phyloP scores from a whole-genome alignment of 2,888 invertebrate species.

The Aphidoletes aphidimyza region DNA sequence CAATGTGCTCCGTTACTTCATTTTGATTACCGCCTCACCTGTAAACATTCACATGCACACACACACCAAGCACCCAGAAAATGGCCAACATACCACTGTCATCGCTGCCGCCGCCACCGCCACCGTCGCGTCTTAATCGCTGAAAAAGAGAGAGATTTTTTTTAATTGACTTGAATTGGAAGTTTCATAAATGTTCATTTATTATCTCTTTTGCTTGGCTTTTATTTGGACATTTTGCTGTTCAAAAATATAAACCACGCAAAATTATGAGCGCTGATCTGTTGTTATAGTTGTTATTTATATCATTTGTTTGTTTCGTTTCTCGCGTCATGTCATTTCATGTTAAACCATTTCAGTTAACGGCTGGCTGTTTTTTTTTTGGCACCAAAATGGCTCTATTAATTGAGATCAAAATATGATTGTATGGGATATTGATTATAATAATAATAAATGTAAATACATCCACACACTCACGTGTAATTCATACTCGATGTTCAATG shows the following conservation, averaged over 20 bases:
- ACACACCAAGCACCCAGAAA: neutral
- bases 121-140: neutral
- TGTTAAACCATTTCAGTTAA: constrained; percentile 10
- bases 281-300: neutral
- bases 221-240: constrained; percentile 43
- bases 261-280: neutral
- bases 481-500: neutral
- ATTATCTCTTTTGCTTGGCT: neutral
- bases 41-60: neutral
- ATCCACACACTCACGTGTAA: neutral
- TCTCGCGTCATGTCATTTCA: neutral
- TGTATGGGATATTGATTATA: constrained; percentile 6
- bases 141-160: constrained; percentile 30
- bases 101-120: neutral
- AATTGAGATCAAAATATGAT: constrained; percentile 13
- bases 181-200: constrained; percentile 46
- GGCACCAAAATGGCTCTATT: constrained; percentile 42
- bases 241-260: constrained; percentile 23
- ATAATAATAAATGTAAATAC: neutral
- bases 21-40: neutral
- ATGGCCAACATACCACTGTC: neutral
- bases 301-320: neutral
- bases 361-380: too few relatives aligned
- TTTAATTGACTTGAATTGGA: constrained; percentile 43
- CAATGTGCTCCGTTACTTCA: neutral